Base-by-base conservation (phyloP, 2,113 vertebrate genomes). In the Enhydra lutris region DNA sequence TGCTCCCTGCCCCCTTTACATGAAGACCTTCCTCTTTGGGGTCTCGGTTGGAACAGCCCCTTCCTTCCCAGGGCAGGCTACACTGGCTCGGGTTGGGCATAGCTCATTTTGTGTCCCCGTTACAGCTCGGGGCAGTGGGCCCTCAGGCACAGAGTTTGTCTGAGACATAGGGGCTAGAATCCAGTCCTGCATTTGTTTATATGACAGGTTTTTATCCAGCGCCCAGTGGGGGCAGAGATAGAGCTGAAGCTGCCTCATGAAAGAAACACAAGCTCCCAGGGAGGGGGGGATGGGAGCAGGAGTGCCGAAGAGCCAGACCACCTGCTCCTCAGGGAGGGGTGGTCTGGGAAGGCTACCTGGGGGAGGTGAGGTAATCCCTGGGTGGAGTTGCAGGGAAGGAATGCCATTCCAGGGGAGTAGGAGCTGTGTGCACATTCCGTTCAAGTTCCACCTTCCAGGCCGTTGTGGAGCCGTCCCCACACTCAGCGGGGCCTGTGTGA, bases 341-440 rank as follows among this genome's bases (percentile, higher is more conserved):
- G n/a, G 55, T 86, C 89, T 76, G 76, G 61, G 57, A 42, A 59
- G 76, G 7, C 59, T 67, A 39, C 39, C 67, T 31, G 39, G 81
- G 45, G 63, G 57, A 76, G 74, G 71, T 6, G 23, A 71, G 65
- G 74, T 23, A 36, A 21, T 39, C 18, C 73, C 36, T 45, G 29
- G 23, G 52, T 15, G 52, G 78, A 55, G 59, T 42, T 83, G 78
- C 59, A 78, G 18, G 42, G 61, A 50, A 67, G 34, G 21, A 42
- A n/a, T 8, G 50, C 9, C 63, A 1, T 20, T 26, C 23, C 17
- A 23, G 69, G 23, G 78, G 10, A 21, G 26, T 18, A 67, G 73
- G 42, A 39, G 34, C 11, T 0, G 0, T 0, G 3, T 5, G 10
- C 42, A 20, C 84, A 15, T 42, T 15, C 20, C 4, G 2, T 13